phyloP scores from a whole-genome alignment of 2,888 invertebrate species.

The Machimus atricapillus region DNA sequence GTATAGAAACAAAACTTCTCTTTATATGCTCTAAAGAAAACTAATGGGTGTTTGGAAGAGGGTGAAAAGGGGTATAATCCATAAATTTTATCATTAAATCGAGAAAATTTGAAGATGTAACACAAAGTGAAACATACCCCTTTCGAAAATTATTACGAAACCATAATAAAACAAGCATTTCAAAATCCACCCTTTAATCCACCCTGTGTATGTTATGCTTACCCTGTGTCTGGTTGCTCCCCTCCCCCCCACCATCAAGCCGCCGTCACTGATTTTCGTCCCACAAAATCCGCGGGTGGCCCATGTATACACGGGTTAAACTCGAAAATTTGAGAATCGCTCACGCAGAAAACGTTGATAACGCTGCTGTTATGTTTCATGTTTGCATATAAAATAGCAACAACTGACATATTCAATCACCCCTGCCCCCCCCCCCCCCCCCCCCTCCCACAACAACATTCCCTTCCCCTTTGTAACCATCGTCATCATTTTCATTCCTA shows the following conservation, averaged over 20 bases:
- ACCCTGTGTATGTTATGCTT: background rate
- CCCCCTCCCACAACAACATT: too few species aligned
- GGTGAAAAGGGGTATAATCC: too few species aligned
- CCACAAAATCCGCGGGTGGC: background rate
- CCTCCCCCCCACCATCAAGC: too few species aligned
- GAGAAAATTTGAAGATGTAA: background rate
- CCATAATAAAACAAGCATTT: background rate
- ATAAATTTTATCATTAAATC: too few species aligned
- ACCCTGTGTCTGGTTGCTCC: too few species aligned
- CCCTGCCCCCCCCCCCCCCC: background rate
- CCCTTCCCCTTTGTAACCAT: too few species aligned
- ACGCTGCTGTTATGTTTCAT: conserved; percentile 14
- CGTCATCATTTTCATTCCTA: too few species aligned
- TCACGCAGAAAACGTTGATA: conserved; percentile 39
- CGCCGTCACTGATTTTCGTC: background rate
- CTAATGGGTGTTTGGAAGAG: too few species aligned
- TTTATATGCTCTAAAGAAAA: too few species aligned
- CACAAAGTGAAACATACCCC: background rate
- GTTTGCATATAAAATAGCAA: conserved; percentile 30
- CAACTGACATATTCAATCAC: conserved; percentile 5
- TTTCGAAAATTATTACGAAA: background rate
- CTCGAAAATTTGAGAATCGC: conserved; percentile 33
- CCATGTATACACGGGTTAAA: conserved; percentile 14
- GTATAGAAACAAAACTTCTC: too few species aligned
- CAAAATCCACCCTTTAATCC: background rate